Conservation (phyloP, 2,113 vertebrate species). For the Xenopus tropicalis region DNA sequence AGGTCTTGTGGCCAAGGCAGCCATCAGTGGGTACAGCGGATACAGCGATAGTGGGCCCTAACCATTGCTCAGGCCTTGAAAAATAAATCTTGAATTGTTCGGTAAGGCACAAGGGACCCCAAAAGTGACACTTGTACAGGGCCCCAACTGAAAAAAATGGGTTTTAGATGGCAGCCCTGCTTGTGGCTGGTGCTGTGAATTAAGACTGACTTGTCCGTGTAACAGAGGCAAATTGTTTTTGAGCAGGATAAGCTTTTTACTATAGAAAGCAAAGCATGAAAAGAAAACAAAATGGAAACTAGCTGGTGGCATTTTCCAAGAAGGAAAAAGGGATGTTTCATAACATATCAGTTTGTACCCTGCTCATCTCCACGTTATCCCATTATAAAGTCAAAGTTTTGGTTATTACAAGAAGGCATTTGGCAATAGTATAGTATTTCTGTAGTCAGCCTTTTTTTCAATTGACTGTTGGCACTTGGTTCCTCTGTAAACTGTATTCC, state of each 20-base stretch:
- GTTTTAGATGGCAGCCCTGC: no score
- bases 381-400: conserved; percentile 55
- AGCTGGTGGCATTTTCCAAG: conserved; percentile 57
- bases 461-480: conserved; percentile 97
- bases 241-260: conserved; percentile 57
- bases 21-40: no score
- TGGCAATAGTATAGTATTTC: conserved; percentile 54
- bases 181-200: neutral
- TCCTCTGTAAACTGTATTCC: conserved; percentile 96
- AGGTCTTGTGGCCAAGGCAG: no score
- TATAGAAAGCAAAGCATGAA: conserved; percentile 65
- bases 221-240: conserved; percentile 55
- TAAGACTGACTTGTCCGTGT: neutral
- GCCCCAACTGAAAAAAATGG: no score
- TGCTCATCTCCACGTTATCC: conserved; percentile 57
- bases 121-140: no score
- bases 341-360: conserved; percentile 60
- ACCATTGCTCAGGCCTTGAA: no score
- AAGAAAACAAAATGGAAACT: conserved; percentile 51
- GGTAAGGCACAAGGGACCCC: no score
- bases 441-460: conserved; percentile 66
- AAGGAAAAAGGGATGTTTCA: conserved; percentile 53
- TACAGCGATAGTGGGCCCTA: no score
- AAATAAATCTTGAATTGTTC: no score
- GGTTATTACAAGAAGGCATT: conserved; percentile 59